Base-by-base conservation (phyloP, 2,797 vertebrate genomes). In the Alectoris magna region DNA sequence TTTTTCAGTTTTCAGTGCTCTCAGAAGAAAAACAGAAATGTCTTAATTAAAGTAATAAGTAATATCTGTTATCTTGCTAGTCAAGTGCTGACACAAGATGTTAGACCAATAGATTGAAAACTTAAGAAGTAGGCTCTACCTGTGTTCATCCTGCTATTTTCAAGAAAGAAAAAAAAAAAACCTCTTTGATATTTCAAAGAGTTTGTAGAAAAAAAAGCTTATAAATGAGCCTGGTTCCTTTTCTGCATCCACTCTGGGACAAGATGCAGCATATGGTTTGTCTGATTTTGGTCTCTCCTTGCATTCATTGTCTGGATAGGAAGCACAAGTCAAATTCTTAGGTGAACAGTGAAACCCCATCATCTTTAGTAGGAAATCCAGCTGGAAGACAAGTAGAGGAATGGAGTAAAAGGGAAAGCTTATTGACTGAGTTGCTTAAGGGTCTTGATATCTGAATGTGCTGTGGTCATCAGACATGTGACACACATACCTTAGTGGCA, bases 371-470 rank as follows among this genome's bases (percentile, higher is more conserved):
- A 26, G 14, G 22, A 88, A 83, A 83, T 73, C 4, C 46, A 67
- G 14, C 11, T 51, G 14, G 60, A 80, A 80, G 14, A 44, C 17
- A 5, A 26, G 34, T 76, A 31, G 23, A 53, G 53, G 79, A 93
- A 64, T 8, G 11, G 21, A 79, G 6, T 24, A 44, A 84, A 89
- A 66, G 3, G 22, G 34, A 79, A 3, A 31, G 23, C 6, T 85
- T 79, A 14, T 3, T 34, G 49, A 55, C 5, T 55, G 34, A 48
- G 27, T 62, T 7, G 1, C 19, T 76, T 0, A 0, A n/a, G 16
- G 23, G 24, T 70, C 60, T 31, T 66, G 53, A 62, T 39, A 67
- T 85, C 38, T 49, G 34, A 44, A 56, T 4, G 10, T 39, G n/a
- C 44, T 53, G 34, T 24, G 3, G 2, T 41, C 22, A 83, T 19